phyloP scores from a whole-genome alignment of 2,888 invertebrate species.

The Drosophila longiperda region DNA sequence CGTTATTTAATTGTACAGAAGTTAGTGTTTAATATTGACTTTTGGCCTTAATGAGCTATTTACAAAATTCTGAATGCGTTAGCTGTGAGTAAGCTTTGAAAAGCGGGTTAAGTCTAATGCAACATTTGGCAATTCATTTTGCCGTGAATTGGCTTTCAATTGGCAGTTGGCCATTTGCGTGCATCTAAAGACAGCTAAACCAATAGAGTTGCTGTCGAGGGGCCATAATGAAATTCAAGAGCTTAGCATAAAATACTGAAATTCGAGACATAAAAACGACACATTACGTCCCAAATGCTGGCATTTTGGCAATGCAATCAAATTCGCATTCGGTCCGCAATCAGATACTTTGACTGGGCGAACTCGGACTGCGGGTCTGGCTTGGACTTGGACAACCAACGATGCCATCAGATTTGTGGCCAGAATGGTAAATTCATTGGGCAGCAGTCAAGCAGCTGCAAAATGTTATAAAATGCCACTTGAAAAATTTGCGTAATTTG shows the following conservation, averaged over 20 bases:
- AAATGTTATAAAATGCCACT: conserved; percentile 49
- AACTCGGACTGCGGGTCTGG: conserved; percentile 1
- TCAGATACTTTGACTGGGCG: conserved; percentile 47
- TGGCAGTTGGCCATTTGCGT: conserved; percentile 56
- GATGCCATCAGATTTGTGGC: conserved; percentile 57
- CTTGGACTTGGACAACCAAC: conserved; percentile 18
- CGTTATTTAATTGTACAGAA: not conserved
- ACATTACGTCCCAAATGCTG: conserved; percentile 57
- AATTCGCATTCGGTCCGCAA: conserved; percentile 52
- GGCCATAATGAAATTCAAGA: conserved; percentile 59
- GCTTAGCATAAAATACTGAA: conserved; percentile 40
- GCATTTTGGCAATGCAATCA: conserved; percentile 63
- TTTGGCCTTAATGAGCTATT: conserved; percentile 5
- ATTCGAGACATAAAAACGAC: conserved; percentile 62
- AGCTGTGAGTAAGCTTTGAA: conserved; percentile 11
- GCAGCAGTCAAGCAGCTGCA: conserved; percentile 40
- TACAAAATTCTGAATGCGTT: conserved; percentile 7
- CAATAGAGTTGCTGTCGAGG: conserved; percentile 18
- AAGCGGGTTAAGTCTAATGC: conserved; percentile 38
- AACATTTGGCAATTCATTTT: conserved; percentile 33
- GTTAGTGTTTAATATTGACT: not conserved
- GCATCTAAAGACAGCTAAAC: conserved; percentile 21
- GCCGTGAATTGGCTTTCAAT: conserved; percentile 66
- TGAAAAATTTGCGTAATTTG: conserved; percentile 54
- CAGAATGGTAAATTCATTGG: conserved; percentile 69